phyloP scores from a whole-genome alignment of 30 jellyfish, hydroid and myxozoan genomes.

The Pelagia noctiluca region DNA sequence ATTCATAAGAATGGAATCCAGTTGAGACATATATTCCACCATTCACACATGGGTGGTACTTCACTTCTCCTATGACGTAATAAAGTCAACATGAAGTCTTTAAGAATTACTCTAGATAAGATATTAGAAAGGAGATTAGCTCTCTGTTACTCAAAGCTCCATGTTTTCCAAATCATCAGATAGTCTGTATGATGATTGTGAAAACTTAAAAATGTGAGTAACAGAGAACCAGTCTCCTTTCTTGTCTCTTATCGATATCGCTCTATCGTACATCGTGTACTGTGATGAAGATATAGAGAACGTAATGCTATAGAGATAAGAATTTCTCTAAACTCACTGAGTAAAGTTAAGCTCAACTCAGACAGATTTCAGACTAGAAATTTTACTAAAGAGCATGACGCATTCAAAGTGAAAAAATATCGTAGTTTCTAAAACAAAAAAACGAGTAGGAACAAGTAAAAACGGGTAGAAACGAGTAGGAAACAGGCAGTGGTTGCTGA shows the following conservation, averaged over 20 bases:
- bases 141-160: not conserved
- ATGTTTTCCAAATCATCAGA: not conserved
- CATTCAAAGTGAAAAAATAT: too few relatives aligned
- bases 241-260: not conserved
- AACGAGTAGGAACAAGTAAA: too few relatives aligned
- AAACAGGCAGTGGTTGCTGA: too few relatives aligned
- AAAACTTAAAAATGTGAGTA: not conserved
- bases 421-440: too few relatives aligned
- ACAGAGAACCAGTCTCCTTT: not conserved
- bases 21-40: conserved; percentile 89
- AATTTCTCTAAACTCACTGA: too few relatives aligned
- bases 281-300: too few relatives aligned
- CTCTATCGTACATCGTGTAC: too few relatives aligned
- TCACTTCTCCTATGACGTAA: conserved; percentile 61
- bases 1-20: conserved; percentile 68
- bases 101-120: not conserved
- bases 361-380: too few relatives aligned
- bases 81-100: not conserved
- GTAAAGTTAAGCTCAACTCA: too few relatives aligned
- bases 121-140: not conserved
- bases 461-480: too few relatives aligned
- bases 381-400: too few relatives aligned
- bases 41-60: conserved; percentile 83
- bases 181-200: not conserved
- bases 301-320: too few relatives aligned